Percentiles rank a stretch among this genome's conserved stretches.
These are phyloP conservation scores for Theocolax elegans DNA, from an alignment of 1,140 invertebrate genomes.

Conservation along the genomic window DNA sequence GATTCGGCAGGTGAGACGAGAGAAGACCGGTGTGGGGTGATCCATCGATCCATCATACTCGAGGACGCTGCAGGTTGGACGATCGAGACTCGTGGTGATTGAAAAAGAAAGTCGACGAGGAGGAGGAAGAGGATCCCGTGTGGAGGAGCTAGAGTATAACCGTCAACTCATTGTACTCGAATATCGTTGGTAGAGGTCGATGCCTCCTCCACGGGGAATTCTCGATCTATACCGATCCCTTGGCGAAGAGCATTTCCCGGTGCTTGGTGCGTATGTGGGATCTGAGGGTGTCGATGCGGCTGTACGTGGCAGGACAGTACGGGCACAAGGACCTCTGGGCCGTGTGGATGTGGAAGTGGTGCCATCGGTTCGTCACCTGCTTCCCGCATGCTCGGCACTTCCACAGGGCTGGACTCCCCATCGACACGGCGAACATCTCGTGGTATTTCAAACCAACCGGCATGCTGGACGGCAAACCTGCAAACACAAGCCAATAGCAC, in stretches of 20 bases:
- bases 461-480: slow-evolving; percentile 62
- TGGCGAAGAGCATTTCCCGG: slow-evolving; percentile 69
- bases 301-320: slow-evolving; percentile 86
- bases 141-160: too few species aligned
- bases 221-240: slow-evolving; percentile 59
- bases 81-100: too few species aligned
- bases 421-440: slow-evolving; percentile 81
- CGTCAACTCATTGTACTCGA: too few species aligned
- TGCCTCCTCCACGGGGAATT: slow-evolving; percentile 56
- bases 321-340: slow-evolving; percentile 82
- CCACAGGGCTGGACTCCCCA: slow-evolving; percentile 76
- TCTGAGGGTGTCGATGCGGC: slow-evolving; percentile 84
- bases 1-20: too few species aligned
- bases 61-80: too few species aligned
- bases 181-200: slow-evolving; percentile 48
- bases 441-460: slow-evolving; percentile 76
- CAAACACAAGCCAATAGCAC: slow-evolving; percentile 30
- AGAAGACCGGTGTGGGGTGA: too few species aligned
- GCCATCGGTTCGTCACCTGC: slow-evolving; percentile 87
- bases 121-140: too few species aligned
- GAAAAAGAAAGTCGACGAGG: too few species aligned
- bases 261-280: slow-evolving; percentile 82
- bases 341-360: slow-evolving; percentile 86
- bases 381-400: slow-evolving; percentile 84
- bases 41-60: too few species aligned